Evolutionary conservation across 1,140 invertebrate genomes (phyloP), one percentile per base, ranked within the genome.

Genomic region (Trichonephila inaurata): DNA sequence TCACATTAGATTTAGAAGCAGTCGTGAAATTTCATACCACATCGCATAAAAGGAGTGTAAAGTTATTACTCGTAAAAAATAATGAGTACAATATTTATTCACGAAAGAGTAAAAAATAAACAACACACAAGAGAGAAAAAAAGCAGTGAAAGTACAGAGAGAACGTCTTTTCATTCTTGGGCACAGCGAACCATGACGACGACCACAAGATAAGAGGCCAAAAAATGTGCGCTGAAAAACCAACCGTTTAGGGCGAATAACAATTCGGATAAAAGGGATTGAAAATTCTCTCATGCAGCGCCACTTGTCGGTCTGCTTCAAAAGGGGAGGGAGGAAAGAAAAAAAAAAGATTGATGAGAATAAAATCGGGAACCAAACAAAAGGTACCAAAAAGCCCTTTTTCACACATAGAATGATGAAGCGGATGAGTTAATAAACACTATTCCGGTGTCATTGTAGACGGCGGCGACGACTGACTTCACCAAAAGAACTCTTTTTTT

Each of bases 321-420:
- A 51, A 51, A 51, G 7, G 10, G 10, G 10, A 12, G 51, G 51
- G 33, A 40, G 33, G 33, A 1, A 33, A 33, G 4, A 18, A 28
- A 77, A 77, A 28, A 77, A 77, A 77, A 40, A 77, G 72, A 77
- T 77, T 77, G 72, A 77, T 77, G 72, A 77, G 72, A 77, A 77
- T 40, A 77, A 77, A 77, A 77, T 77, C 72, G 72, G 72, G 72
- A 18, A 24, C 28, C 72, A 77, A 77, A 77, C 72, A 77, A 77
- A 77, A 69, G 66, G 21, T 24, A n/a, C 66, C 64, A 69, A 24
- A 69, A 69, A 28, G 33, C 72, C 14, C 62, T 64, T 77, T 28
- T 77, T 77, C 72, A 77, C 72, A 77, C 72, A 33, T 18, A 77
- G 33, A 77, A 77, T 77, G 28, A 40, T 77, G 72, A 14, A 77